Conservation (phyloP, 1,140 invertebrate species). For the Gonioctena quinquepunctata region DNA sequence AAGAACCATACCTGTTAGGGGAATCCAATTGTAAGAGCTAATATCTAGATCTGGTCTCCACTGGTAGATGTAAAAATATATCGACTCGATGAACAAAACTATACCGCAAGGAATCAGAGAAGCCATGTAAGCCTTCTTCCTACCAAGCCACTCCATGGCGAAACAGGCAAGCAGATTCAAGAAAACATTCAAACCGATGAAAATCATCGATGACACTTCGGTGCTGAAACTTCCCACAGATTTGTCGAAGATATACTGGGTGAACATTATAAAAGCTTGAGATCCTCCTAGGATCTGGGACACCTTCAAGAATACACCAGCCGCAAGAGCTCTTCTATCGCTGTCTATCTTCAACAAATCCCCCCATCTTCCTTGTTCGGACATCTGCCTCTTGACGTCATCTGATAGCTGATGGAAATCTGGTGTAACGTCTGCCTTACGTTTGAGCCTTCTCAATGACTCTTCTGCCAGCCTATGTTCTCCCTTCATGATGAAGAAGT, state of each 20-base stretch:
- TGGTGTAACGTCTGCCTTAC: conserved; percentile 1
- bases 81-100: conserved; percentile 55
- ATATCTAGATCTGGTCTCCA: conserved; percentile 4
- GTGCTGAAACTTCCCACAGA: conserved; percentile 65
- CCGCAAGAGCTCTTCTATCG: conserved; percentile 56
- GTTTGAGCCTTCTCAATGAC: neutral
- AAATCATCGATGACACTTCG: conserved; percentile 62
- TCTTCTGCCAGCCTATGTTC: conserved; percentile 27
- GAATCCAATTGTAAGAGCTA: conserved; percentile 18
- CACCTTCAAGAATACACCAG: conserved; percentile 55
- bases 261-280: conserved; percentile 66
- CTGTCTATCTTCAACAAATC: conserved; percentile 51
- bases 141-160: conserved; percentile 63
- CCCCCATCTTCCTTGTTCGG: conserved; percentile 32
- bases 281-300: conserved; percentile 68
- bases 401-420: conserved; percentile 28
- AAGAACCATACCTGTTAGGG: conserved; percentile 41
- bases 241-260: conserved; percentile 61
- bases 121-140: conserved; percentile 32
- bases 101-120: conserved; percentile 29
- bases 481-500: conserved; percentile 42
- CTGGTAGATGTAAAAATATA: conserved; percentile 50
- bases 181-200: conserved; percentile 63
- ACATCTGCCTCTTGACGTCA: conserved; percentile 34
- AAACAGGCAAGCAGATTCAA: conserved; percentile 60